phyloP scores from a whole-genome alignment of 2,797 vertebrate species.

The Intellagama lesueurii region DNA sequence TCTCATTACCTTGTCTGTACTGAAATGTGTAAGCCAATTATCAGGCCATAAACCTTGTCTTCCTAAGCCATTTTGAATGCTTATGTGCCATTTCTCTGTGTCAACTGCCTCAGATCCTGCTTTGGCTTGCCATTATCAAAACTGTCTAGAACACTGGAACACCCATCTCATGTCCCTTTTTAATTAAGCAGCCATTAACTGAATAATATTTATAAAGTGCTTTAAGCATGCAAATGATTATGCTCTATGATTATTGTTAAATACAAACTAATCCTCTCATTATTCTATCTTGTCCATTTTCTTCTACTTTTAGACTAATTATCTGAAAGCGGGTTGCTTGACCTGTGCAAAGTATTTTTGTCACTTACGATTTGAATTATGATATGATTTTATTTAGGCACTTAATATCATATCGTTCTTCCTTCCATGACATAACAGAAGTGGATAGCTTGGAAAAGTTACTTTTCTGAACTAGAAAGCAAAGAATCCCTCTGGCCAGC shows the following conservation, averaged over 20 bases:
- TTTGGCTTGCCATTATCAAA: constrained; percentile 67
- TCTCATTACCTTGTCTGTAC: constrained; percentile 69
- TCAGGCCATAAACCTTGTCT: constrained; percentile 71
- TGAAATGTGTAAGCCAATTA: constrained; percentile 70
- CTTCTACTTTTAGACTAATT: constrained; percentile 53
- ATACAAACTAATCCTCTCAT: constrained; percentile 56
- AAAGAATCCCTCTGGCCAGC: no score
- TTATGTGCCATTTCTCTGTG: constrained; percentile 66
- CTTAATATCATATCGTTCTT: not conserved
- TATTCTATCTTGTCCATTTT: constrained; percentile 53
- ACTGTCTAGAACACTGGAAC: constrained; percentile 66
- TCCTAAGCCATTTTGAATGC: constrained; percentile 65
- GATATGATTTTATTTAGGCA: not conserved
- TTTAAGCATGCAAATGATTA: constrained; percentile 64
- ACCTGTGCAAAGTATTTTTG: constrained; percentile 60
- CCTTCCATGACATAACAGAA: not conserved
- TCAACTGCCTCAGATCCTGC: constrained; percentile 63
- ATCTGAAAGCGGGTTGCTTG: constrained; percentile 66
- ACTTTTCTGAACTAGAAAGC: no score
- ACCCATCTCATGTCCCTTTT: constrained; percentile 64
- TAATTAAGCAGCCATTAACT: constrained; percentile 77
- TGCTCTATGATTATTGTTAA: constrained; percentile 61
- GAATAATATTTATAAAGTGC: constrained; percentile 65
- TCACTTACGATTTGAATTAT: constrained; percentile 47
- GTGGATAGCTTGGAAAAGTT: no score